phyloP scores from a whole-genome alignment of 2,113 vertebrate genomes.

The Todiramphus saurophagus region DNA sequence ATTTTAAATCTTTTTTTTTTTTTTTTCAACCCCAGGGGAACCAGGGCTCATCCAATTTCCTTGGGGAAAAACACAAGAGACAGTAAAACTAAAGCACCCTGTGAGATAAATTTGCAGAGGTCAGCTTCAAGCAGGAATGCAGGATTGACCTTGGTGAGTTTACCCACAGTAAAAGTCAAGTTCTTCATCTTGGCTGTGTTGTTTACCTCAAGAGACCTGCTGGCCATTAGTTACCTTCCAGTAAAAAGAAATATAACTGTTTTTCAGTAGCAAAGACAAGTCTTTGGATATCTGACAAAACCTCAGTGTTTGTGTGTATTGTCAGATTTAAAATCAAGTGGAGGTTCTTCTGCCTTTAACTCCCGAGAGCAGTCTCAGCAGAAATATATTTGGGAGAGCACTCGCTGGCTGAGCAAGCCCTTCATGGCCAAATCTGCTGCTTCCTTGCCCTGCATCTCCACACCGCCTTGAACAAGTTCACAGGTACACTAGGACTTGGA shows the following conservation, averaged over 20 bases:
- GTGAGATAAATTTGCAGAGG: conserved; percentile 16
- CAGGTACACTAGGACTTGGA: neutral
- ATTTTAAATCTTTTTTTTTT: neutral
- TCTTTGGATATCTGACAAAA: conserved; percentile 20
- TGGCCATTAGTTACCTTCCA: neutral
- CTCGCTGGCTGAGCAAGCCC: neutral
- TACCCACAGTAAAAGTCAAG: conserved; percentile 3
- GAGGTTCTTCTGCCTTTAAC: neutral
- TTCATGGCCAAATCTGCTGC: neutral
- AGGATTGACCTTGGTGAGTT: conserved; percentile 23
- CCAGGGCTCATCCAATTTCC: neutral
- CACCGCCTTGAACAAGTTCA: neutral
- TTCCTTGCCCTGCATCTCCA: neutral
- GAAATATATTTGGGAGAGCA: neutral
- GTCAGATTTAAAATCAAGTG: neutral
- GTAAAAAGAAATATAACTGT: neutral
- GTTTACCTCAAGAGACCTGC: conserved; percentile 16
- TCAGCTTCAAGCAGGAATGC: neutral
- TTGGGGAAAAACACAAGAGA: conserved; percentile 3
- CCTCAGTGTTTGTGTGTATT: neutral
- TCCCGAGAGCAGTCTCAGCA: neutral
- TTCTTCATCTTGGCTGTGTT: neutral
- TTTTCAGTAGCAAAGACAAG: neutral
- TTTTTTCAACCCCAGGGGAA: neutral
- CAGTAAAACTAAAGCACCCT: neutral